Evolutionary conservation across 2,888 invertebrate species (phyloP).

Genomic region (Limnephilus lunatus): DNA sequence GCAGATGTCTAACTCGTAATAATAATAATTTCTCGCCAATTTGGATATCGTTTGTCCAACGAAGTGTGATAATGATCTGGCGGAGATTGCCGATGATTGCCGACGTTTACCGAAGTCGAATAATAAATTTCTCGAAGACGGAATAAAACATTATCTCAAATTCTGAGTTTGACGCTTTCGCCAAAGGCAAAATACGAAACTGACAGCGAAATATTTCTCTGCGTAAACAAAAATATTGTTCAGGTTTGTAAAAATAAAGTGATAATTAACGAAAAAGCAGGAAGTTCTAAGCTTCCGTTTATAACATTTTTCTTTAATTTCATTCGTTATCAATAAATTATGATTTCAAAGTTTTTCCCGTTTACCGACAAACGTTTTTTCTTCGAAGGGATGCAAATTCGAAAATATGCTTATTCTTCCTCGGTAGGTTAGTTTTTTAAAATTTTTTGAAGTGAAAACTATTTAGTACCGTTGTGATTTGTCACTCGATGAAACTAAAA

Average conservation of each 20-base stretch:
- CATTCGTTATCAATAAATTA: background rate
- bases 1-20: background rate
- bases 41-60: slow-evolving; percentile 8
- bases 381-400: background rate
- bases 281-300: background rate
- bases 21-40: background rate
- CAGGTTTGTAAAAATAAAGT: background rate
- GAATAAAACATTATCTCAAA: background rate
- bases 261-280: background rate
- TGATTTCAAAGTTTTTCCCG: background rate
- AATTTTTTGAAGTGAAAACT: too few relatives aligned
- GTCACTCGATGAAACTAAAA: too few relatives aligned
- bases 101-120: background rate
- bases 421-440: too few relatives aligned
- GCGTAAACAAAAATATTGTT: background rate
- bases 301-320: background rate
- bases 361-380: background rate
- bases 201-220: background rate
- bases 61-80: background rate
- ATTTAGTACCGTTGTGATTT: too few relatives aligned
- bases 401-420: background rate
- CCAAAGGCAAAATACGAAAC: background rate
- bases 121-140: background rate
- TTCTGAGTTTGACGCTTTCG: background rate
- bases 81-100: background rate